Evolutionary conservation across 1,140 invertebrate species (phyloP).

Genomic region (Dendroctonus valens): DNA sequence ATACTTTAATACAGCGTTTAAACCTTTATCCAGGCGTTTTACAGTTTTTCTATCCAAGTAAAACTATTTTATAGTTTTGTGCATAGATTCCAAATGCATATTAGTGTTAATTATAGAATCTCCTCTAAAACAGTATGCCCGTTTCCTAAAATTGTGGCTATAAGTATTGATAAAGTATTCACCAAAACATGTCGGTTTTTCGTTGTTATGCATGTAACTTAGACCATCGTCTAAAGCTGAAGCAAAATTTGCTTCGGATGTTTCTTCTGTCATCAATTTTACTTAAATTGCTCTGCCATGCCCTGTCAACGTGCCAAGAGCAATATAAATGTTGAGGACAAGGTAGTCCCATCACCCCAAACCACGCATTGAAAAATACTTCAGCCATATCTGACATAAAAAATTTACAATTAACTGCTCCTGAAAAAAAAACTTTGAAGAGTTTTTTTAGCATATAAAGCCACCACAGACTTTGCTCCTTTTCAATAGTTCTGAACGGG

Average conservation of each 20-base stretch:
- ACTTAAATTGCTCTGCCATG: constrained; percentile 8
- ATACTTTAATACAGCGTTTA: neutral
- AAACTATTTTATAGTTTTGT: too few relatives aligned
- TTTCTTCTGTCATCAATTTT: constrained; percentile 5
- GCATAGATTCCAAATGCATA: too few relatives aligned
- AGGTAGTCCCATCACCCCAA: neutral
- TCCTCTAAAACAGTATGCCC: neutral
- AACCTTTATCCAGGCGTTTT: too few relatives aligned
- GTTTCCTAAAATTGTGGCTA: constrained; percentile 5
- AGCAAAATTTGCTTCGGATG: neutral
- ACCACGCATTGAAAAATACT: constrained; percentile 7
- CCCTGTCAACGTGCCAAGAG: constrained; percentile 10
- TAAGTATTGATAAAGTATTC: constrained; percentile 7
- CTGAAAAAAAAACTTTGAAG: constrained; percentile 1
- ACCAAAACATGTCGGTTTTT: constrained; percentile 3
- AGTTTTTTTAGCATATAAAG: neutral
- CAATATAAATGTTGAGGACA: constrained; percentile 1
- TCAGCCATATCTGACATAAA: constrained; percentile 16
- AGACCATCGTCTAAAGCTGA: neutral
- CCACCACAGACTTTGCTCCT: neutral
- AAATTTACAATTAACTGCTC: constrained; percentile 7
- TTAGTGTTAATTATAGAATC: too few relatives aligned
- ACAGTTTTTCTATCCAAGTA: too few relatives aligned
- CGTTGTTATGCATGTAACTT: neutral
- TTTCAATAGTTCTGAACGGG: too few relatives aligned